Conservation (phyloP, 2,113 vertebrate genomes). For the Sphyrna mokarran region DNA sequence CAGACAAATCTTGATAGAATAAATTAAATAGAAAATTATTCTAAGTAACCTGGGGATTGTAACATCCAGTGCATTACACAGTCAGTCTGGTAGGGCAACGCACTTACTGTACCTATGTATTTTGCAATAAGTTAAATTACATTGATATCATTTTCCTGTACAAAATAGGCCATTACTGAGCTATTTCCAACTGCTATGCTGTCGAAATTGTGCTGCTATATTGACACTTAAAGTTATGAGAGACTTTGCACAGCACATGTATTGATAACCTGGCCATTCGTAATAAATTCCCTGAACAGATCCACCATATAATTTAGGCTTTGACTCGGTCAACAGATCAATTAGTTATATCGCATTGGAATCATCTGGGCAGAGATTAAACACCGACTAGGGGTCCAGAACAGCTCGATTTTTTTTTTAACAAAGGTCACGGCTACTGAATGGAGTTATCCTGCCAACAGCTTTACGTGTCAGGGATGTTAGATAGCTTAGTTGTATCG, state of each 20-base stretch:
- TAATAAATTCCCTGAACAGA: not conserved
- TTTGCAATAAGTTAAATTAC: not conserved
- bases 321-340: conserved; percentile 21
- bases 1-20: not conserved
- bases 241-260: not conserved
- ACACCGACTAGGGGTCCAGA: not conserved
- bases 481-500: conserved; percentile 6
- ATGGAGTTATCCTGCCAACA: conserved; percentile 18
- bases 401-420: not conserved
- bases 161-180: not conserved
- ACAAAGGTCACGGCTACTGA: conserved; percentile 21
- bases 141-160: not conserved
- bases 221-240: not conserved
- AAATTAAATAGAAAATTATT: not conserved
- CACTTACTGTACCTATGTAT: not conserved
- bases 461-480: conserved; percentile 23
- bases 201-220: not conserved
- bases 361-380: conserved; percentile 7
- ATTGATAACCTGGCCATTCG: not conserved
- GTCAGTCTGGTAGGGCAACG: not conserved
- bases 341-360: not conserved
- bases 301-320: not conserved
- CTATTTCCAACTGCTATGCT: not conserved
- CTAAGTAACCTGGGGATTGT: not conserved
- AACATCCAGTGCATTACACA: not conserved